phyloP scores from a whole-genome alignment of 2,797 vertebrate species.

The Eremophila alpestris region DNA sequence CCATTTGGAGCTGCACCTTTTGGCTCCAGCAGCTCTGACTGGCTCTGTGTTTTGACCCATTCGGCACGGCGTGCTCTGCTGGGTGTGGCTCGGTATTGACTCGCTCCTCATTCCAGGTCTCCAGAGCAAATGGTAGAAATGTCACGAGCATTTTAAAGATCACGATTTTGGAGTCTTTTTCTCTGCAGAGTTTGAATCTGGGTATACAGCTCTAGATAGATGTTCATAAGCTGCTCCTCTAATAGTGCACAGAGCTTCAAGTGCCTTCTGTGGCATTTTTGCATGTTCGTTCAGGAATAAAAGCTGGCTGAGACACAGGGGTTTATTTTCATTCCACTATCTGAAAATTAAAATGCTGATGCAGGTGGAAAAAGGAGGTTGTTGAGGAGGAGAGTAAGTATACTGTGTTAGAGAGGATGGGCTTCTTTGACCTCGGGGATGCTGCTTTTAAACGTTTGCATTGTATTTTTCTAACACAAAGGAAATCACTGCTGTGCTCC shows the following conservation, averaged over 20 bases:
- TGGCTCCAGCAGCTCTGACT: conserved; percentile 11
- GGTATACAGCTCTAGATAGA: background rate
- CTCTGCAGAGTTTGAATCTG: background rate
- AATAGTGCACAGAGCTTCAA: background rate
- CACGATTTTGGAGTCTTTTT: background rate
- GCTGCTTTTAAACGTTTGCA: conserved; percentile 27
- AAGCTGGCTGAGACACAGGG: background rate
- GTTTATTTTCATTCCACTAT: background rate
- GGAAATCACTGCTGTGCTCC: conserved; percentile 28
- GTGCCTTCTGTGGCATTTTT: background rate
- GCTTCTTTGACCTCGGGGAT: conserved; percentile 56
- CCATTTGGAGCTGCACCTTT: conserved; percentile 15
- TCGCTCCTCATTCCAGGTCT: background rate
- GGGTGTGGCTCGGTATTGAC: background rate
- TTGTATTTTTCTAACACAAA: conserved; percentile 50
- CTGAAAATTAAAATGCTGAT: conserved; percentile 24
- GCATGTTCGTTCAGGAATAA: background rate
- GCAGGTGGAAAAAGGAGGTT: conserved; percentile 14
- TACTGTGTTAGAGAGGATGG: background rate
- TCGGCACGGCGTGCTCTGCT: background rate
- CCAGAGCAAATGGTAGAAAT: background rate
- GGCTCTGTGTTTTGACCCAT: conserved; percentile 15
- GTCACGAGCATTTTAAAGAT: background rate
- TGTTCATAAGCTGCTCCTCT: background rate
- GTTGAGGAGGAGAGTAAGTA: background rate